A percentile compares a stretch with the other conserved stretches of the same genome.
Conservation (phyloP, 2,888 invertebrate genomes). For the Litoditis marina region DNA sequence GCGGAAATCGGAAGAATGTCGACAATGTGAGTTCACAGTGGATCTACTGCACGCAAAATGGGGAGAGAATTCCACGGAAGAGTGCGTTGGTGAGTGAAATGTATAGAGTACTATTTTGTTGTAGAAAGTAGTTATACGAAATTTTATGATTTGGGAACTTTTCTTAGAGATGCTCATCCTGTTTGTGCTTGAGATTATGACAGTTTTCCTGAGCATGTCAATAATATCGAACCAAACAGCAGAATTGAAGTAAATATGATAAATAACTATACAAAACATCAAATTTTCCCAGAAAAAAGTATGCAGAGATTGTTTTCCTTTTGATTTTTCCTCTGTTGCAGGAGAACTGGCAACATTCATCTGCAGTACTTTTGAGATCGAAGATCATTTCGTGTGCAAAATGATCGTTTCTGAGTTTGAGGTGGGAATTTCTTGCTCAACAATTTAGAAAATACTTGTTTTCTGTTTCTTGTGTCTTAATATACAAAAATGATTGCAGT, state of each 20-base stretch:
- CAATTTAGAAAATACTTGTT: too few relatives aligned
- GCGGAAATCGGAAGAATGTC: conserved; percentile 21
- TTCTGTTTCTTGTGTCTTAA: too few relatives aligned
- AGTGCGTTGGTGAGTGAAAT: conserved; percentile 23
- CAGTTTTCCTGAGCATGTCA: too few relatives aligned
- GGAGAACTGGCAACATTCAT: conserved; percentile 34
- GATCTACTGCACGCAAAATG: conserved; percentile 34
- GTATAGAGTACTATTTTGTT: neutral
- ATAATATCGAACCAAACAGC: too few relatives aligned
- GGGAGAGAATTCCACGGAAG: conserved; percentile 40
- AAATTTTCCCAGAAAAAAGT: too few relatives aligned
- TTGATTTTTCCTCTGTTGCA: neutral
- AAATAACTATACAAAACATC: too few relatives aligned
- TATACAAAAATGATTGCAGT: neutral
- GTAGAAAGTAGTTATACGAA: too few relatives aligned
- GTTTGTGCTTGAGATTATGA: too few relatives aligned
- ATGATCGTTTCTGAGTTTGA: conserved; percentile 43
- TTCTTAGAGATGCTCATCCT: too few relatives aligned
- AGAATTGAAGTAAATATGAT: too few relatives aligned
- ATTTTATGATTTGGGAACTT: too few relatives aligned
- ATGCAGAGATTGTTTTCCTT: neutral
- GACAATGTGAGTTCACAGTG: conserved; percentile 30
- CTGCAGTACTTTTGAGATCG: conserved; percentile 45
- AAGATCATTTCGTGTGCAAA: conserved; percentile 48
- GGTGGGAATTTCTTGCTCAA: conserved; percentile 4